Evolutionary conservation across 2,797 vertebrate genomes (phyloP), one percentile per base, ranked within the genome.

Genomic region (Epinephelus malabaricus): DNA sequence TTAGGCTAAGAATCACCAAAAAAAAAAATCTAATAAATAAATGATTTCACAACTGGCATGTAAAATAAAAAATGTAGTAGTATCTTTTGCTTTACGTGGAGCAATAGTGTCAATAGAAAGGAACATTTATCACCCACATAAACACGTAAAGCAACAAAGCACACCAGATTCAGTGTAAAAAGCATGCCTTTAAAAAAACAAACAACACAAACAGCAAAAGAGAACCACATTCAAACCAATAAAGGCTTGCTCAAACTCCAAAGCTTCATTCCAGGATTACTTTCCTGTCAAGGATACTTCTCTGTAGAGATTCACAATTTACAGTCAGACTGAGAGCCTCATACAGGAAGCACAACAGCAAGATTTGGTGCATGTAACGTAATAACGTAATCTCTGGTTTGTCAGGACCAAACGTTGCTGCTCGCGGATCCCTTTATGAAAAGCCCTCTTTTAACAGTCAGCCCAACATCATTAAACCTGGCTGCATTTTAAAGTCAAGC

Each of bases 251-350:
- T 55, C 40, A 82, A 55, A 82, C 14, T 53, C 64, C 71, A 73
- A 71, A 86, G 78, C 80, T 69, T 78, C 84, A 87, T 88, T 87
- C 82, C 79, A 71, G 73, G 65, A 55, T 69, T 45, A 25, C 5
- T 27, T 55, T 64, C 12, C 66, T 9, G 69, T 88, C 92, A 86
- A 91, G 89, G 90, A 82, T 86, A 86, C 91, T 92, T 93, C 92
- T 92, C 91, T 81, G 49, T 10, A 21, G n/a, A 63, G 45, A 11
- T 45, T 21, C 13, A 54, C 0, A 56, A 0, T 21, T 63, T n/a
- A 51, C n/a, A 34, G 43, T 59, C 64, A 30, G 63, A 69, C 30
- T 12, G 7, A 2, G 23, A n/a, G 1, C 38, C 9, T 30, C 19
- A 8, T 11, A 2, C 3, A 21, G n/a, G 30, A 25, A 38, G 23